Evolutionary conservation across 2,888 invertebrate species (phyloP), one percentile per base, ranked within the genome.

Genomic region (Sarcophaga caerulescens): DNA sequence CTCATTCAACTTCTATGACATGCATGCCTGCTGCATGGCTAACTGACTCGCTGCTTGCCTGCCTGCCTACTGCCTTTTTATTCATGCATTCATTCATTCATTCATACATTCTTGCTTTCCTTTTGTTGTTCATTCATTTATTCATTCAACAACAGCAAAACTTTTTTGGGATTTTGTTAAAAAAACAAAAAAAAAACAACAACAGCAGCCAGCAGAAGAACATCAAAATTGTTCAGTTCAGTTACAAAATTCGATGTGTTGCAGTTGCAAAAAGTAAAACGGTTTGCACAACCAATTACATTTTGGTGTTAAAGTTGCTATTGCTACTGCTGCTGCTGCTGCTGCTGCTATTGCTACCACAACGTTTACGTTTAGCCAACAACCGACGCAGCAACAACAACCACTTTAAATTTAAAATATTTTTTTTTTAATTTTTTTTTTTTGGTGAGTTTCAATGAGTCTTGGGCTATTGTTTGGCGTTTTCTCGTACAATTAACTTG

Each of bases 1-100:
- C 89, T 88, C 87, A 86, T 87, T 88, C 89, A 87, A 89, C 87
- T 85, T 88, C 88, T 88, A 86, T 87, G 85, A 87, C 85, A 82
- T 85, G 84, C 84, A 82, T 85, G 81, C 80, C 71, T 87, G 70
- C 80, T 23, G 17, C 52, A 52, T 52, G 52, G 17, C 17, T 52
- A 44, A 25, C 70, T 52, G 57, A 19, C n/a, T 60, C 14, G n/a
- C 62, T 14, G 77, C 74, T 68, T 78, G 73, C n/a, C 52, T 63
- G 81, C 52, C 57, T 60, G 78, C 69, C 74, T 52, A 52, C 52
- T 52, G 52, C 12, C 52, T 52, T 52, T 77, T 71, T 60, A 76
- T 69, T 75, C 71, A 76, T 82, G 70, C 60, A 68, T 60, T 80
- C 79, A 80, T 78, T 44, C 25, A 68, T 60, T 80, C 79, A 80